These are phyloP conservation scores for Hepsetus odoe DNA, from an alignment of 2,113 vertebrate genomes.

Conservation along the genomic window DNA sequence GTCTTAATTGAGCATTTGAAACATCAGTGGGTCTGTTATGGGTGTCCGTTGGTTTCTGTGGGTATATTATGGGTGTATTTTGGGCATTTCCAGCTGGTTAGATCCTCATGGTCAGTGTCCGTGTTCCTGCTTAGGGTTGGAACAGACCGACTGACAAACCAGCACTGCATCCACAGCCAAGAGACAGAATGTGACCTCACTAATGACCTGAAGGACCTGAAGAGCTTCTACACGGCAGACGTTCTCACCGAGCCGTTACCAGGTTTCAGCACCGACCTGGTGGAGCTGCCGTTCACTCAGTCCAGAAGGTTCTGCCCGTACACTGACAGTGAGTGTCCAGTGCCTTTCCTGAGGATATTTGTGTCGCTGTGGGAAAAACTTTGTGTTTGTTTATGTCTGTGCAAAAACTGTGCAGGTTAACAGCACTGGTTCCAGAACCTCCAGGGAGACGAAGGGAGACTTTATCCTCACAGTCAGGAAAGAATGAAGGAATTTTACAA, in stretches of 20 bases:
- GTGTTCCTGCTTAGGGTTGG: conserved; percentile 55
- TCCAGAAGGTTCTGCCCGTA: conserved; percentile 83
- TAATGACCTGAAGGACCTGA: conserved; percentile 50
- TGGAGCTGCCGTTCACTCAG: conserved; percentile 63
- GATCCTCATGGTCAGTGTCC: neutral
- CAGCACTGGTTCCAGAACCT: no score
- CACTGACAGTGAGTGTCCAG: conserved; percentile 79
- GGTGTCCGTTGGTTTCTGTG: no score
- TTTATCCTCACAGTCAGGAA: no score
- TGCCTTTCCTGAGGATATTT: neutral
- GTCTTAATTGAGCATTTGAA: no score
- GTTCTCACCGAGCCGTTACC: conserved; percentile 60
- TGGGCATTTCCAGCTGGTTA: neutral
- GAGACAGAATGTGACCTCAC: conserved; percentile 85
- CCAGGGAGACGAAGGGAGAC: no score
- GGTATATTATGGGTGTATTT: no score
- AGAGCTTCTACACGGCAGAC: conserved; percentile 72
- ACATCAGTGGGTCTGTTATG: no score
- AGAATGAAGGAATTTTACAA: no score
- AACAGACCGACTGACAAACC: conserved; percentile 56
- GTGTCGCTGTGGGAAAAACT: neutral
- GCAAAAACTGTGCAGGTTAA: no score
- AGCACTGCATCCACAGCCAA: conserved; percentile 67
- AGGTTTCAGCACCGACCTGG: neutral
- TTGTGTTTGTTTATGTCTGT: neutral